These are phyloP conservation scores for Phainopepla nitens DNA, from an alignment of 2,113 vertebrate genomes.

Conservation along the genomic window DNA sequence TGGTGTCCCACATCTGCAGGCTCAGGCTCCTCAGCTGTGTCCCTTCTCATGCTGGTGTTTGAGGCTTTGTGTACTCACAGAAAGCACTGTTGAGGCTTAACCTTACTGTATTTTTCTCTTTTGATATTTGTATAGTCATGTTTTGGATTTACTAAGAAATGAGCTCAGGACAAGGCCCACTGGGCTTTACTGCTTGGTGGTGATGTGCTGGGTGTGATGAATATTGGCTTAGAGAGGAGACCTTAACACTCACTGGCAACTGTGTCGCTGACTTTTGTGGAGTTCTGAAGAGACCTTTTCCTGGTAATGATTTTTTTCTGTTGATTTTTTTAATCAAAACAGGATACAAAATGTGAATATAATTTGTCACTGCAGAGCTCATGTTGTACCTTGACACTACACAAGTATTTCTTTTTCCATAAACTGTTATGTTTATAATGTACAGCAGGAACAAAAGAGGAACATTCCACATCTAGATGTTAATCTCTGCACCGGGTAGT, in stretches of 20 bases:
- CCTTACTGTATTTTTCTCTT: neutral
- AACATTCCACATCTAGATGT: neutral
- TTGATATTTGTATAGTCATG: neutral
- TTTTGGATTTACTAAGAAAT: neutral
- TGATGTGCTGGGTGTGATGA: neutral
- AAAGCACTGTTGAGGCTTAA: neutral
- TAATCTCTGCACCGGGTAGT: neutral
- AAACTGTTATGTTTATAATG: neutral
- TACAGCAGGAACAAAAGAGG: neutral
- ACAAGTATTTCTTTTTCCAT: constrained; percentile 28
- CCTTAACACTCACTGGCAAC: neutral
- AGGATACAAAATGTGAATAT: constrained; percentile 6
- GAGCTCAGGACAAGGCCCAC: neutral
- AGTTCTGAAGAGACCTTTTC: constrained; percentile 17
- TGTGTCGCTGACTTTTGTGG: neutral
- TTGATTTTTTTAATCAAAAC: neutral
- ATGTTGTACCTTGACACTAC: neutral
- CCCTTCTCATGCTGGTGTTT: neutral
- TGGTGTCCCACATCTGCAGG: neutral
- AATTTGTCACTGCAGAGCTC: neutral
- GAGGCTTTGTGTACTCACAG: neutral
- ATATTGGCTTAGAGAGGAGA: neutral
- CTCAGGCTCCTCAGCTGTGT: neutral
- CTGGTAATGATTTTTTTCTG: neutral
- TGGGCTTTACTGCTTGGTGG: neutral